Evolutionary conservation across 2,888 invertebrate genomes (phyloP).

Genomic region (Suillia variegata): DNA sequence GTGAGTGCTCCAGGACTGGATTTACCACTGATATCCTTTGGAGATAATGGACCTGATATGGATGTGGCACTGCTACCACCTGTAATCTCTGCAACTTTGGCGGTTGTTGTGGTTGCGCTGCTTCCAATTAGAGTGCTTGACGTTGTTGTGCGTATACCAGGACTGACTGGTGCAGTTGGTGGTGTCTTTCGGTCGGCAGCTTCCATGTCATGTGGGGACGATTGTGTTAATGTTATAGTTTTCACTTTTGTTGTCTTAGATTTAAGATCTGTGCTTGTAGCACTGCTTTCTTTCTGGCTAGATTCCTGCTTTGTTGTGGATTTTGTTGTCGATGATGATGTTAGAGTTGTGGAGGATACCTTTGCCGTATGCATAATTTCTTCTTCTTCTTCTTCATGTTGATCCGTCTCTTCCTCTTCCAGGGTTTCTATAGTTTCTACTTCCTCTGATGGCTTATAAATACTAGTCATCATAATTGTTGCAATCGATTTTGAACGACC

Average conservation of each 20-base stretch:
- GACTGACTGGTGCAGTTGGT: slow-evolving; percentile 74
- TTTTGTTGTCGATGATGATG: slow-evolving; percentile 13
- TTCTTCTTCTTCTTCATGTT: slow-evolving; percentile 26
- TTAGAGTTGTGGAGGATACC: slow-evolving; percentile 17
- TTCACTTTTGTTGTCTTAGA: slow-evolving; percentile 35
- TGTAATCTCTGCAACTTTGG: too few species aligned
- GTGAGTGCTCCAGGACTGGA: slow-evolving; percentile 62
- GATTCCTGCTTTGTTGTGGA: not conserved
- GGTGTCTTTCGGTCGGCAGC: slow-evolving; percentile 64
- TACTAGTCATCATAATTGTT: slow-evolving; percentile 61
- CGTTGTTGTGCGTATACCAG: slow-evolving; percentile 61
- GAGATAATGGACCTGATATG: slow-evolving; percentile 60
- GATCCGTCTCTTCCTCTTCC: slow-evolving; percentile 48
- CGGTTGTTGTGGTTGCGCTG: slow-evolving; percentile 48
- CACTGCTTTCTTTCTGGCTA: slow-evolving; percentile 22
- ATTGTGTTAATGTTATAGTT: slow-evolving; percentile 23
- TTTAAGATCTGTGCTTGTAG: slow-evolving; percentile 27
- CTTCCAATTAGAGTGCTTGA: slow-evolving; percentile 53
- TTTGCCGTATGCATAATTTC: slow-evolving; percentile 11
- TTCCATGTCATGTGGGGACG: slow-evolving; percentile 36
- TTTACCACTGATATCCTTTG: slow-evolving; percentile 60
- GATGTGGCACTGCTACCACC: slow-evolving; percentile 37
- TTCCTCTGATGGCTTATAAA: slow-evolving; percentile 57
- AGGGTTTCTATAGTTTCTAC: slow-evolving; percentile 38
- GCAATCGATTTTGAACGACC: slow-evolving; percentile 61